Percentiles rank a stretch among this genome's conserved stretches.
Evolutionary conservation across 2,797 vertebrate genomes (phyloP).

Genomic region (Fistularia tabacaria): DNA sequence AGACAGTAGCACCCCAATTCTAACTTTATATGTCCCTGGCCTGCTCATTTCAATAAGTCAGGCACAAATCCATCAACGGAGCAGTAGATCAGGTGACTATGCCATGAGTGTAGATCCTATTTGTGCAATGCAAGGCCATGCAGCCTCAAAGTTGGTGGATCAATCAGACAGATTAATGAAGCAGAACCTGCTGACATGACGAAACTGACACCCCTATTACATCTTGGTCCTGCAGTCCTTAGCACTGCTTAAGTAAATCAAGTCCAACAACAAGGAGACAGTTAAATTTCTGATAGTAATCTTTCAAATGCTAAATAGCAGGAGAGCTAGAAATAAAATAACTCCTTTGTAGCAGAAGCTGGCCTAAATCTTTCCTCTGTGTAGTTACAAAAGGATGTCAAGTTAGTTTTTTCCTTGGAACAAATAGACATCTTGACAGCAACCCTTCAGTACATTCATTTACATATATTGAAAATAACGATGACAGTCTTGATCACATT

Average conservation of each 20-base stretch:
- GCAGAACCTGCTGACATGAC: slow-evolving; percentile 64
- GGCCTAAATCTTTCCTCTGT: no score
- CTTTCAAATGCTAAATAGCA: slow-evolving; percentile 6
- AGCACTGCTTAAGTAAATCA: slow-evolving; percentile 48
- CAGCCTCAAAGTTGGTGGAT: slow-evolving; percentile 54
- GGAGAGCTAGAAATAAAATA: background rate
- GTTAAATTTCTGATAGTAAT: slow-evolving; percentile 42
- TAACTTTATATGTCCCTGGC: slow-evolving; percentile 33
- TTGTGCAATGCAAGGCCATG: slow-evolving; percentile 60
- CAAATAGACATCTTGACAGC: no score
- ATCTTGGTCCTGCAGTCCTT: slow-evolving; percentile 46
- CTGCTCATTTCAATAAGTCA: slow-evolving; percentile 39
- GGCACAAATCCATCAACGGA: slow-evolving; percentile 38
- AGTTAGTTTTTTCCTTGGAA: no score
- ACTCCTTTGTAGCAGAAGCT: background rate
- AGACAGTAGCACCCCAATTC: background rate
- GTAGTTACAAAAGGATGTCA: no score
- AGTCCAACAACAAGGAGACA: slow-evolving; percentile 23
- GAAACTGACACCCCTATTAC: slow-evolving; percentile 59
- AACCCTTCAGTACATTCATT: no score
- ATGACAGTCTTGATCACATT: no score
- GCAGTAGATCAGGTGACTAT: slow-evolving; percentile 52
- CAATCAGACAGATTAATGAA: slow-evolving; percentile 70
- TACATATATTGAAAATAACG: no score
- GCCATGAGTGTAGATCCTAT: slow-evolving; percentile 36